A percentile compares a stretch with the other conserved stretches of the same genome.
These are phyloP conservation scores for Trichosurus vulpecula DNA, from an alignment of 2,797 vertebrate species.

Conservation along the genomic window DNA sequence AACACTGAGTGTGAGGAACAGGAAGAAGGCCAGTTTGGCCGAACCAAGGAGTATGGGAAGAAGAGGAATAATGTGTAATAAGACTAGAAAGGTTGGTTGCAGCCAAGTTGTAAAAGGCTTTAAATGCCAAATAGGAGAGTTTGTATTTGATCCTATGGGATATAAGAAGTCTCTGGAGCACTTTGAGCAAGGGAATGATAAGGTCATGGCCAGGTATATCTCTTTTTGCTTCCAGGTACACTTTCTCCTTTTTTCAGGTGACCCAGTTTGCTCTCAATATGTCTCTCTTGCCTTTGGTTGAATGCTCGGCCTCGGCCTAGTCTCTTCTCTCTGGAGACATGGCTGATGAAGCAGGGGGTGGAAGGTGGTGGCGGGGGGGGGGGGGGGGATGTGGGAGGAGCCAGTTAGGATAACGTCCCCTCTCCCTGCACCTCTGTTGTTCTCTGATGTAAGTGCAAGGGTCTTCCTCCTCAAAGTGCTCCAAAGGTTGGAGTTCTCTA, in stretches of 20 bases:
- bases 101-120: neutral
- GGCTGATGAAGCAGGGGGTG: neutral
- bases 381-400: neutral
- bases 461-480: neutral
- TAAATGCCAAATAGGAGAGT: neutral
- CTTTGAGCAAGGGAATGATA: neutral
- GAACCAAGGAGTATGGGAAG: neutral
- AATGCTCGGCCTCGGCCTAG: neutral
- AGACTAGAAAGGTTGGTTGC: neutral
- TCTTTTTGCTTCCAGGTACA: neutral
- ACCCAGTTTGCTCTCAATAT: neutral
- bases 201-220: neutral
- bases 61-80: neutral
- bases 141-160: neutral
- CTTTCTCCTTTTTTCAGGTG: neutral
- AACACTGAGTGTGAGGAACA: neutral
- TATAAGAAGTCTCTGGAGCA: neutral
- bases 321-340: neutral
- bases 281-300: neutral
- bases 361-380: neutral
- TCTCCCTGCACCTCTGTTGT: neutral
- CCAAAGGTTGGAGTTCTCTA: neutral
- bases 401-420: neutral
- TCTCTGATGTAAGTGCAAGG: neutral
- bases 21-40: neutral